Evolutionary conservation across 2,797 vertebrate genomes (phyloP).

Genomic region (Esox masquinongy): DNA sequence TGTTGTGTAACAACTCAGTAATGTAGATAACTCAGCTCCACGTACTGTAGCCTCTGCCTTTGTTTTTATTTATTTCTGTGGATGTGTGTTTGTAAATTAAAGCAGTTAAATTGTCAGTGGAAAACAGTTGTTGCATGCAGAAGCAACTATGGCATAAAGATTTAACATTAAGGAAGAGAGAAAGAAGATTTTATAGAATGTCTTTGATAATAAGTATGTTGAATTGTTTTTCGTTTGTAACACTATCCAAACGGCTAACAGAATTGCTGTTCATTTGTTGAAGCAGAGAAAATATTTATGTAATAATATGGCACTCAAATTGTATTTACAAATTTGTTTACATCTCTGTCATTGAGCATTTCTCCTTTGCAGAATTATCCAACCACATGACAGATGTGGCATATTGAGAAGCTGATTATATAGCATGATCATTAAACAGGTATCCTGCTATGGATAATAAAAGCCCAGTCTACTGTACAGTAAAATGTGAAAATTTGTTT

Average conservation of each 20-base stretch:
- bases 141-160: neutral
- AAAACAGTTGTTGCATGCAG: neutral
- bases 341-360: no score
- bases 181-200: neutral
- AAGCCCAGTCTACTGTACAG: no score
- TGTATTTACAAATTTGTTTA: no score
- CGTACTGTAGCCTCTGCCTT: neutral
- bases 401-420: no score
- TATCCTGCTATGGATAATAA: no score
- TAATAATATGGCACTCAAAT: no score
- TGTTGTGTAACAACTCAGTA: neutral
- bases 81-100: neutral
- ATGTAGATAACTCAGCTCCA: neutral
- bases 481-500: no score
- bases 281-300: no score
- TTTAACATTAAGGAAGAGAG: neutral
- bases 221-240: neutral
- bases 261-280: no score
- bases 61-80: neutral
- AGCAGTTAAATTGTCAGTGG: neutral
- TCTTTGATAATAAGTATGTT: neutral
- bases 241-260: neutral
- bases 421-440: no score
- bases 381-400: no score
- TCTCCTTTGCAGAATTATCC: no score